Evolutionary conservation across 37 sponge, comb jelly and placozoan genomes (phyloP).

Genomic region (Geodia barretti): DNA sequence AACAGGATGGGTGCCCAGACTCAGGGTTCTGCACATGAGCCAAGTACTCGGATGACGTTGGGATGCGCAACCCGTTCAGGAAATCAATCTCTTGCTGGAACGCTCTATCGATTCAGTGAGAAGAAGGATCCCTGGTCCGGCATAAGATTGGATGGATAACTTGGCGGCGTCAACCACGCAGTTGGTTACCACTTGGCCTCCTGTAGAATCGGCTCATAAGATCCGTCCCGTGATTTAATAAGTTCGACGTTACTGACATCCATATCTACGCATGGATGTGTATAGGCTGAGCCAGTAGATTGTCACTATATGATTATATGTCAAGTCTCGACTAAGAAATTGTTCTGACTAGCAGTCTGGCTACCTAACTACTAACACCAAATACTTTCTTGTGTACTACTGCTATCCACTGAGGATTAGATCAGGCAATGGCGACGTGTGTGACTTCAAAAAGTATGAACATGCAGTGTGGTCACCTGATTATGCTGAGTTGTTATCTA

Average conservation of each 20-base stretch:
- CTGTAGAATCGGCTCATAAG: not conserved
- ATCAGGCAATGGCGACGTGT: too few species aligned
- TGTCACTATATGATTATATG: too few species aligned
- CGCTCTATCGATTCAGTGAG: not conserved
- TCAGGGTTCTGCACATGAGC: not conserved
- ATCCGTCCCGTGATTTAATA: not conserved
- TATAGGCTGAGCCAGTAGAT: not conserved
- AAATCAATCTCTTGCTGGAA: slow-evolving; percentile 35
- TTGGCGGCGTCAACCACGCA: not conserved
- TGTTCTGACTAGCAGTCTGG: too few species aligned
- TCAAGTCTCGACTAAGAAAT: too few species aligned
- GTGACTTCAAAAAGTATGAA: too few species aligned
- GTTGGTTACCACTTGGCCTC: not conserved
- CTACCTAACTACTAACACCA: too few species aligned
- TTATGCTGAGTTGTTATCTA: too few species aligned
- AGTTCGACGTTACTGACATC: not conserved
- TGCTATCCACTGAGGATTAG: too few species aligned
- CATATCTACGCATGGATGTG: not conserved
- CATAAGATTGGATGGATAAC: slow-evolving; percentile 4
- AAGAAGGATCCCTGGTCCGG: not conserved
- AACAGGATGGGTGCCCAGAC: slow-evolving; percentile 17
- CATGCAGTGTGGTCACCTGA: too few species aligned
- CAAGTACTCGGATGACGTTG: slow-evolving; percentile 30
- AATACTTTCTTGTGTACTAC: too few species aligned
- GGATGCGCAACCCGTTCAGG: slow-evolving; percentile 19